phyloP scores from a whole-genome alignment of 2,113 vertebrate genomes.

The Pelecanus crispus region DNA sequence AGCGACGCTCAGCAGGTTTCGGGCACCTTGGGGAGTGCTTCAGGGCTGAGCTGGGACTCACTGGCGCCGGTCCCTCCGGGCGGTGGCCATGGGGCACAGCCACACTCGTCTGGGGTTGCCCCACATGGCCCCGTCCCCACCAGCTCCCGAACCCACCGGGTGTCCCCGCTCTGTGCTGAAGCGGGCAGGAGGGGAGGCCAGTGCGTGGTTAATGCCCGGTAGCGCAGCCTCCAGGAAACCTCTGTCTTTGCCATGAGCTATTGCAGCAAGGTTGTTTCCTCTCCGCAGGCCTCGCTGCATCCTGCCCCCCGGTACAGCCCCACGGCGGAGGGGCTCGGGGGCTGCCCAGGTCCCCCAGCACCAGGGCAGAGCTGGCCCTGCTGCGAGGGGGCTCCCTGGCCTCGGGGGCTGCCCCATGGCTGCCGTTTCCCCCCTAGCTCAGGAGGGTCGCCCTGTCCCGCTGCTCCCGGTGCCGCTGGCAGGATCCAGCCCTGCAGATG shows the following conservation, averaged over 20 bases:
- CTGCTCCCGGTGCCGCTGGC: not conserved
- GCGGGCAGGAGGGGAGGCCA: too few species aligned
- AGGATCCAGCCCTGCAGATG: not conserved
- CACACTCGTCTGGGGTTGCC: fast-evolving
- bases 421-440: fast-evolving
- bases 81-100: not conserved
- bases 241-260: fast-evolving
- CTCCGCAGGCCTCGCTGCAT: fast-evolving
- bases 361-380: not conserved
- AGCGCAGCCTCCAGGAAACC: not conserved
- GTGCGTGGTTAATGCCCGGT: fast-evolving
- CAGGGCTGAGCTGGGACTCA: not conserved
- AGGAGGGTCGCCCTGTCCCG: fast-evolving
- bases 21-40: not conserved
- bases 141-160: fast-evolving
- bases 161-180: fast-evolving
- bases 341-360: not conserved
- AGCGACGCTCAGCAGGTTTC: fast-evolving
- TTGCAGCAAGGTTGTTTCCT: not conserved
- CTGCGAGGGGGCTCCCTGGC: not conserved
- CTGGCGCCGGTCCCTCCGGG: fast-evolving
- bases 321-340: fast-evolving
- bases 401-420: fast-evolving
- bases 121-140: not conserved
- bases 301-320: not conserved